Evolutionary conservation across 2,888 invertebrate species (phyloP).

Genomic region (Tribolium freemani): DNA sequence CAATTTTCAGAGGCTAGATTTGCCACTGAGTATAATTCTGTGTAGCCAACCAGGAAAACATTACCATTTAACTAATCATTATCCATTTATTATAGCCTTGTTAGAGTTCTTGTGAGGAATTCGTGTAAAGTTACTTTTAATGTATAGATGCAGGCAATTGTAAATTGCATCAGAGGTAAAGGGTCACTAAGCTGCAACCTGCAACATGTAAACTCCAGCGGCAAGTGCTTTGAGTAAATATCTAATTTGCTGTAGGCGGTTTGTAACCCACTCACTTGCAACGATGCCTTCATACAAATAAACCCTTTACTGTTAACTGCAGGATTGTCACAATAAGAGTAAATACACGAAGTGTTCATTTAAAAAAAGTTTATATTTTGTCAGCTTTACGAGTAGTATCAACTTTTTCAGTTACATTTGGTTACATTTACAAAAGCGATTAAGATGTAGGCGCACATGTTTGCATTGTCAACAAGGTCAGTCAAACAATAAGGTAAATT

Average conservation of each 20-base stretch:
- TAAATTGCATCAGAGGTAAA: neutral
- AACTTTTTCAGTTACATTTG: neutral
- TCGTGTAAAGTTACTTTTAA: neutral
- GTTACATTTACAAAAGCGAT: constrained; percentile 5
- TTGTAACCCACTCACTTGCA: neutral
- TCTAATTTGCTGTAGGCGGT: neutral
- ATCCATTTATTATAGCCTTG: neutral
- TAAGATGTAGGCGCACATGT: constrained; percentile 7
- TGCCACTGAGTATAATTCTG: neutral
- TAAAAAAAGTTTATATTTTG: too few species aligned
- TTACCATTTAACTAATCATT: neutral
- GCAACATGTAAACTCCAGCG: neutral
- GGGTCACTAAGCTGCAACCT: neutral
- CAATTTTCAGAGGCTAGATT: neutral
- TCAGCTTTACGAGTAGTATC: neutral
- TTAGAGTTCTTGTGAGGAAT: neutral
- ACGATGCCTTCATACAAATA: neutral
- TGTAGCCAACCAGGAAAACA: neutral
- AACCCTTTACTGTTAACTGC: too few species aligned
- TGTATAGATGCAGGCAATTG: neutral
- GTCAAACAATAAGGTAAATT: constrained; percentile 1
- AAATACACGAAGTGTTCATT: too few species aligned
- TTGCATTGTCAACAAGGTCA: constrained; percentile 9
- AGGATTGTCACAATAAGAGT: too few species aligned
- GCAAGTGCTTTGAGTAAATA: neutral